Evolutionary conservation across 1,140 invertebrate genomes (phyloP).

Genomic region (Papilio dardanus): DNA sequence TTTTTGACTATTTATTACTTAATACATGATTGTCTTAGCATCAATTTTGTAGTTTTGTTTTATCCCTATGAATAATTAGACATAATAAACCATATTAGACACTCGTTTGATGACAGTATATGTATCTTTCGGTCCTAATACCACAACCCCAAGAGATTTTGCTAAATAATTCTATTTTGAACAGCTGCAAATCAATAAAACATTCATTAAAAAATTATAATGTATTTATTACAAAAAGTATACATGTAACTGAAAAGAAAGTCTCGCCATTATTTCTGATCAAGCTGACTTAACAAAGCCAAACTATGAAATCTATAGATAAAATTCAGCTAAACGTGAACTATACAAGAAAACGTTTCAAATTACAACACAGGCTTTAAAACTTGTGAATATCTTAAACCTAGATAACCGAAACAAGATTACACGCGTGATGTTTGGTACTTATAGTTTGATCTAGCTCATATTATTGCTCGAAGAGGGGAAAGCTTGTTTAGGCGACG

Average conservation of each 20-base stretch:
- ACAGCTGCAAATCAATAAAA: slow-evolving; percentile 38
- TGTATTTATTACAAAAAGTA: slow-evolving; percentile 81
- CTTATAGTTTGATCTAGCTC: slow-evolving; percentile 32
- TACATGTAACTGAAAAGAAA: slow-evolving; percentile 73
- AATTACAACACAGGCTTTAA: slow-evolving; percentile 57
- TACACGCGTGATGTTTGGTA: slow-evolving; percentile 49
- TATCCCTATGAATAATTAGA: slow-evolving; percentile 37
- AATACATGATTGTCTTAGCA: slow-evolving; percentile 82
- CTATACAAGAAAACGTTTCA: slow-evolving; percentile 52
- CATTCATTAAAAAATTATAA: slow-evolving; percentile 63
- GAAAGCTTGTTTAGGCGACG: slow-evolving; percentile 81
- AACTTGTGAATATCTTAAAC: slow-evolving; percentile 65
- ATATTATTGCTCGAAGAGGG: slow-evolving; percentile 10
- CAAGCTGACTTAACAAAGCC: slow-evolving; percentile 64
- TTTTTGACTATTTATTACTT: slow-evolving; percentile 82
- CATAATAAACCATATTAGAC: too few relatives aligned
- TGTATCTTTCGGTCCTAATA: too few relatives aligned
- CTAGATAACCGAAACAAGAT: slow-evolving; percentile 77
- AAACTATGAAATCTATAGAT: slow-evolving; percentile 42
- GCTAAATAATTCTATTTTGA: too few relatives aligned
- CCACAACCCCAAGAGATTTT: too few relatives aligned
- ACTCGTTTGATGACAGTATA: too few relatives aligned
- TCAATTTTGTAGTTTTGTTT: slow-evolving; percentile 63
- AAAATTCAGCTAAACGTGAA: slow-evolving; percentile 32
- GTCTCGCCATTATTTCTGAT: slow-evolving; percentile 56